Evolutionary conservation across 2,113 vertebrate genomes (phyloP).

Genomic region (Hucho hucho): DNA sequence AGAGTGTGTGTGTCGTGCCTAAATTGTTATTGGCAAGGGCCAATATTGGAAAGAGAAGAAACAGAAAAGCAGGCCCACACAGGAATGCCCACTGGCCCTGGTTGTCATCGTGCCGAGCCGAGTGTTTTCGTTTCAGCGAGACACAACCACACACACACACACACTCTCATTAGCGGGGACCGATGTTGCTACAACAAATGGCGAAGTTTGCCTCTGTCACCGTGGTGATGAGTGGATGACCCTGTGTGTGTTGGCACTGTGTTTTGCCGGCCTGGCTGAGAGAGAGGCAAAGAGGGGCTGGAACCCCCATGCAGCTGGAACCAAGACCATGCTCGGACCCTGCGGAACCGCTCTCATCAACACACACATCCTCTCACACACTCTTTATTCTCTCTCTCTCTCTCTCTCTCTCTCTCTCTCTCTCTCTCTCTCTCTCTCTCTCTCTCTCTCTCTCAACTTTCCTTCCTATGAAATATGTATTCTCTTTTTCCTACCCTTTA

Average conservation of each 20-base stretch:
- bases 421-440: too few species aligned
- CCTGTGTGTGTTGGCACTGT: conserved; percentile 3
- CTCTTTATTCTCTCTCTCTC: not conserved
- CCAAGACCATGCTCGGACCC: conserved; percentile 15
- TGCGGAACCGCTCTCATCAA: conserved; percentile 2
- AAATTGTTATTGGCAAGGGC: not conserved
- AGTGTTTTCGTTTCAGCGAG: conserved; percentile 10
- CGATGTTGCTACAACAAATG: conserved; percentile 41
- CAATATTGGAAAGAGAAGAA: not conserved
- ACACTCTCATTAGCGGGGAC: conserved; percentile 4
- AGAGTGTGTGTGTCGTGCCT: not conserved
- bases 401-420: too few species aligned
- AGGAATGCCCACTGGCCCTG: conserved; percentile 8
- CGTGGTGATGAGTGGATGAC: conserved; percentile 1
- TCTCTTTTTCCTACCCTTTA: not conserved
- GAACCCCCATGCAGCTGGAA: conserved; percentile 8
- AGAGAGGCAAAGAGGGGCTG: not conserved
- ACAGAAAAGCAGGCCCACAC: not conserved
- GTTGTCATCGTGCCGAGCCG: not conserved
- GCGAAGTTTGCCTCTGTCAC: conserved; percentile 8
- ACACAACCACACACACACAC: not conserved
- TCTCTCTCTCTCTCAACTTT: not conserved
- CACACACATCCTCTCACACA: not conserved
- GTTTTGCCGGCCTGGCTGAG: conserved; percentile 8
- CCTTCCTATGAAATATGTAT: not conserved